Base-by-base conservation (phyloP, 1,140 invertebrate genomes). In the Diorhabda elongata region DNA sequence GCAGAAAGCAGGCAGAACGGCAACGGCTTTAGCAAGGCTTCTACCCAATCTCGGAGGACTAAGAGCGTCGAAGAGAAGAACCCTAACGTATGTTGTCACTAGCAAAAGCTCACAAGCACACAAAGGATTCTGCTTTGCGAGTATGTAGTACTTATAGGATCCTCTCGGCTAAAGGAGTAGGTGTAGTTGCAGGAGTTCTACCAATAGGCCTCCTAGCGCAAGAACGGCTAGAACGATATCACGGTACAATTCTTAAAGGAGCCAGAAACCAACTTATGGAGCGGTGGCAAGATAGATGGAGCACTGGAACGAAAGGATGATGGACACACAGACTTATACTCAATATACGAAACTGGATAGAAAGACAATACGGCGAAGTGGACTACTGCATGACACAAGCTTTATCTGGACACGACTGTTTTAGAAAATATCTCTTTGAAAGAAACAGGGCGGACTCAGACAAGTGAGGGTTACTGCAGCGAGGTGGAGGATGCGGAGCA, bases 371-470 rank as follows among this genome's bases (percentile, higher is more conserved):
- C 26, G 61, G 42, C 5, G 2, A 26, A 43, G 42, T 70, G 3
- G 58, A 64, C 42, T 77, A 68, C 64, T 73, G 69, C 52, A 44
- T 76, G 7, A 76, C 72, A 8, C 69, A 75, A 60, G 42, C 63
- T n/a, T 61, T 73, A 43, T 68, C 69, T 7, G 74, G 71, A 11
- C 76, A 77, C 47, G 71, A 73, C 26, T 69, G 59, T 45, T 76
- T 76, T 58, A 60, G 65, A 44, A 47, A 11, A 44, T 76, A 73
- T 62, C 63, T 73, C 6, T 64, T 8, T 44, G 11, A 11, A 11
- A 11, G 11, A 11, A 11, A 11, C 11, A 11, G 11, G 11, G 26
- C 26, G 26, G 26, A 26, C 26, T 26, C 26, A 26, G 26, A 26
- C 26, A 26, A 26, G 26, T 26, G 26, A 26, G 26, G 26, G 26